Evolutionary conservation across 2,113 vertebrate species (phyloP).

Genomic region (Antechinus stuartii): DNA sequence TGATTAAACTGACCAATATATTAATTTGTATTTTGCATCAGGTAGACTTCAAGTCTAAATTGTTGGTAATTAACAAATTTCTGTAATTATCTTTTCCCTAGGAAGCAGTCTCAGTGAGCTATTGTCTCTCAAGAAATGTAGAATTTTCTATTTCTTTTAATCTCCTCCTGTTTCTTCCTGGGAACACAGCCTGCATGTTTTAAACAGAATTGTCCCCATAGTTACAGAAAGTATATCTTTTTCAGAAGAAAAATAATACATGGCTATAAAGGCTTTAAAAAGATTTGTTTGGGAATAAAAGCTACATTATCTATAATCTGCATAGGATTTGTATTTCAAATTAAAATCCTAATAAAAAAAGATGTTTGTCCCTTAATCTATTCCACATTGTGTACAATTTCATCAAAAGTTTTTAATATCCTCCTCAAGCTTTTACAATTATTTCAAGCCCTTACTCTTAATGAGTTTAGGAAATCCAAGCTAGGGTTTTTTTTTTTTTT

Average conservation of each 20-base stretch:
- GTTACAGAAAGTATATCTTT: conserved; percentile 6
- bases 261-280: neutral
- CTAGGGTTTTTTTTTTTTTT: neutral
- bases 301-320: conserved; percentile 22
- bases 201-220: neutral
- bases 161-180: neutral
- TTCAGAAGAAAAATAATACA: conserved; percentile 16
- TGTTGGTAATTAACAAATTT: neutral
- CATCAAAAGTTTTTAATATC: conserved; percentile 26
- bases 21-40: neutral
- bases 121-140: neutral
- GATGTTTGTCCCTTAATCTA: conserved; percentile 21
- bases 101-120: neutral
- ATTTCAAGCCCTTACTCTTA: neutral
- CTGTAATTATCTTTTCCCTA: neutral
- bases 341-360: conserved; percentile 32
- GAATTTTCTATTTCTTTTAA: neutral
- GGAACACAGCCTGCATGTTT: conserved; percentile 27
- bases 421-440: conserved; percentile 3
- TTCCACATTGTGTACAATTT: neutral
- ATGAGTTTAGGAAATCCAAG: neutral
- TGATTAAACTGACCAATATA: neutral
- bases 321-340: conserved; percentile 36
- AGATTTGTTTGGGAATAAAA: conserved; percentile 17
- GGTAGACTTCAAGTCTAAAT: neutral